phyloP scores from a whole-genome alignment of 1,140 invertebrate genomes.

The Rhagoletis pomonella region DNA sequence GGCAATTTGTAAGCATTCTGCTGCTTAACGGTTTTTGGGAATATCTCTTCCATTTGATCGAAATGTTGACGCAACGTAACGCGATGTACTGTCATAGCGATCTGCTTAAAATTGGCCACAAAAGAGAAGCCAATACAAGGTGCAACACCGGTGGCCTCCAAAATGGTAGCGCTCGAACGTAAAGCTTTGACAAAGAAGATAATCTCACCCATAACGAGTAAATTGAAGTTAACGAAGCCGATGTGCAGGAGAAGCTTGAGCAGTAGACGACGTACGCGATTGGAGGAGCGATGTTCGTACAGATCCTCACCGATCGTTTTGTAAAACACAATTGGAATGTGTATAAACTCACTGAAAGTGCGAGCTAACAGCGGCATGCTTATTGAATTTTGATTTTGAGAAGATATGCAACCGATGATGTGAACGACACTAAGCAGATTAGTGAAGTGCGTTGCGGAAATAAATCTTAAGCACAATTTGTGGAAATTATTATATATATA shows the following conservation, averaged over 20 bases:
- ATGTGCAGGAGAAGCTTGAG: slow-evolving; percentile 64
- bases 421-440: too few species aligned
- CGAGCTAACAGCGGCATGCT: slow-evolving; percentile 6
- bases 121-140: slow-evolving; percentile 70
- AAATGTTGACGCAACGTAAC: slow-evolving; percentile 60
- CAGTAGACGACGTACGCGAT: slow-evolving; percentile 57
- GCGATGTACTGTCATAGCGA: slow-evolving; percentile 60
- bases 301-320: slow-evolving; percentile 68
- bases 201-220: slow-evolving; percentile 65
- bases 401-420: too few species aligned
- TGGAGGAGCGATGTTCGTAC: slow-evolving; percentile 65
- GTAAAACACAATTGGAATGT: slow-evolving; percentile 65
- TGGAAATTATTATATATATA: too few species aligned
- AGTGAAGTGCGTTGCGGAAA: neutral
- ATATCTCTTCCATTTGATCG: slow-evolving; percentile 66
- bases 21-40: slow-evolving; percentile 60
- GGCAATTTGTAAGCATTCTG: slow-evolving; percentile 62
- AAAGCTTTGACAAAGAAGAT: slow-evolving; percentile 65
- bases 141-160: slow-evolving; percentile 67
- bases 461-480: neutral
- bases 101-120: slow-evolving; percentile 68
- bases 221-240: slow-evolving; percentile 68
- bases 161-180: slow-evolving; percentile 64
- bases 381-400: neutral
- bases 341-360: slow-evolving; percentile 65